Evolutionary conservation across 2,888 invertebrate species (phyloP).

Genomic region (Resseliella maxima): DNA sequence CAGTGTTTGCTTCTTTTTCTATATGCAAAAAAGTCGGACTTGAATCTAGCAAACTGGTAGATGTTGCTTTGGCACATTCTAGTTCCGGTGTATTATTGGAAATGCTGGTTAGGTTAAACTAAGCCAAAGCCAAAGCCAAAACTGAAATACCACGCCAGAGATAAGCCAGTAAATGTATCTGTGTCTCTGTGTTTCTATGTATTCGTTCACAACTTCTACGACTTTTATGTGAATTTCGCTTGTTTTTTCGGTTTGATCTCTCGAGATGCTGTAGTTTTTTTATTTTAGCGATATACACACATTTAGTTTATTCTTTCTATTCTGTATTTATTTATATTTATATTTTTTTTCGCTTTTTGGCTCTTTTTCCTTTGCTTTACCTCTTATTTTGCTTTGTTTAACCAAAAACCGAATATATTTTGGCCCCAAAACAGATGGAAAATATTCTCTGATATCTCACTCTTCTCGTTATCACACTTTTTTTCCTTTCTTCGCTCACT

Average conservation of each 20-base stretch:
- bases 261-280: slow-evolving; percentile 7
- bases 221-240: slow-evolving; percentile 1
- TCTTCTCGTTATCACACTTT: neutral
- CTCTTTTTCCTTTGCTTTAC: neutral
- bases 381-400: neutral
- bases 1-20: too few species aligned
- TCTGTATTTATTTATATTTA: neutral
- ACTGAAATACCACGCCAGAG: neutral
- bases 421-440: neutral
- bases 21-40: too few species aligned
- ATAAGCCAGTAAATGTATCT: neutral
- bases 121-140: slow-evolving; percentile 6
- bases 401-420: slow-evolving; percentile 1
- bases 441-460: neutral
- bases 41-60: neutral
- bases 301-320: neutral
- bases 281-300: neutral
- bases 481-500: neutral
- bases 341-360: neutral
- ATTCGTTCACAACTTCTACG: neutral
- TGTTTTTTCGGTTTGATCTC: neutral
- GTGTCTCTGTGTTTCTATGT: neutral
- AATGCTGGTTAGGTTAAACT: slow-evolving; percentile 5
- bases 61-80: neutral
- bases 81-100: slow-evolving; percentile 33